Percentiles rank a stretch among this genome's conserved stretches.
These are phyloP conservation scores for Dasypogon diadema DNA, from an alignment of 2,888 invertebrate genomes.

Conservation along the genomic window DNA sequence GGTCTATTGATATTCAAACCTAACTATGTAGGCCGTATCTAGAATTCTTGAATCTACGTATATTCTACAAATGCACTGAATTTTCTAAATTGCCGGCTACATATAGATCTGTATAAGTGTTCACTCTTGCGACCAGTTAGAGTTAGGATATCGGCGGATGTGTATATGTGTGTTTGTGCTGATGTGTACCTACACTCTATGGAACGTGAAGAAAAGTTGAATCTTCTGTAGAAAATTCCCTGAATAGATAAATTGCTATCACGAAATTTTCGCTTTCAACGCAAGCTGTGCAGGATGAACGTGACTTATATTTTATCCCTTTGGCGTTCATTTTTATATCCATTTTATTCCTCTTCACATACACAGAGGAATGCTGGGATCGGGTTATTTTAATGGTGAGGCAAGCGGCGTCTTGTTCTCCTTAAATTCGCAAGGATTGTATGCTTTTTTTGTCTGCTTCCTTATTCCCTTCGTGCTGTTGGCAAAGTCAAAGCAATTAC, in stretches of 20 bases:
- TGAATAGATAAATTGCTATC: conserved; percentile 54
- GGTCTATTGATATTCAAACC: conserved; percentile 31
- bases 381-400: conserved; percentile 28
- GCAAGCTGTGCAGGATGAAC: conserved; percentile 52
- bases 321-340: conserved; percentile 47
- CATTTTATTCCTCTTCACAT: conserved; percentile 23
- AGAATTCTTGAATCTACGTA: neutral
- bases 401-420: conserved; percentile 13
- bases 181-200: neutral
- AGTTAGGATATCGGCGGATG: neutral
- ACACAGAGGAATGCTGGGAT: conserved; percentile 8
- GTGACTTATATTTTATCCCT: conserved; percentile 52
- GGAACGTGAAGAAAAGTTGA: conserved; percentile 40
- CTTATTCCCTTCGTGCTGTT: neutral
- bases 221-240: conserved; percentile 46
- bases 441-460: neutral
- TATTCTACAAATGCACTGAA: conserved; percentile 34
- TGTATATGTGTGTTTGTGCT: neutral
- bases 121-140: neutral
- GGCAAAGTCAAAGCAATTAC: conserved; percentile 20
- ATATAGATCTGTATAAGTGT: conserved; percentile 7
- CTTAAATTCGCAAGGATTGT: conserved; percentile 14
- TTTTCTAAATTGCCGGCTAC: conserved; percentile 25
- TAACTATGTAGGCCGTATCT: conserved; percentile 4
- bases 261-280: conserved; percentile 53